Evolutionary conservation across 1,140 invertebrate genomes (phyloP), one percentile per base, ranked within the genome.

Genomic region (Rhyacophila brunnea): DNA sequence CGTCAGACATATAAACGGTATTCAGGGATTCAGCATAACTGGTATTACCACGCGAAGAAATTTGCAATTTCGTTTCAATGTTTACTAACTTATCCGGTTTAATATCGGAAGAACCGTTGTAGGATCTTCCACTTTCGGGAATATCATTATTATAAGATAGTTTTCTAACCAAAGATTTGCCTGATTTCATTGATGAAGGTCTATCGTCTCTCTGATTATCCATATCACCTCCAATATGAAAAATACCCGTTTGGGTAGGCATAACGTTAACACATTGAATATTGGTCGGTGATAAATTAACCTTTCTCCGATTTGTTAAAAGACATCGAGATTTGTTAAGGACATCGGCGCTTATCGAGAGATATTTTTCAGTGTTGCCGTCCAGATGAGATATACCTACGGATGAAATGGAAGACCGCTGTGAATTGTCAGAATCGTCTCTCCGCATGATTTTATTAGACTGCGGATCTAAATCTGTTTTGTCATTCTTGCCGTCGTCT

Each of bases 331-430:
- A 62, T 10, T 56, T 53, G 19, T 52, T 49, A 4, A 58, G 48
- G 40, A 62, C 44, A 19, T 52, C 47, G 10, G 58, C 46, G 51
- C 46, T 64, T 3, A 59, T 55, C n/a, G 49, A 50, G 17, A 64
- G 38, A 52, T 64, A 60, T 35, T 60, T 60, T 18, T 64, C 48
- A 23, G 38, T 51, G 34, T 44, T 57, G 69, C 66, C 14, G 60
- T 58, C 6, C 67, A 28, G 23, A 9, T 28, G 3, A 28, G 23
- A 28, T 28, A 38, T 18, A 35, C 38, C 42, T 15, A 23, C 23
- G 9, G 51, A 54, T 1, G 40, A 34, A 44, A 44, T 40, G n/a
- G n/a, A 18, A 5, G 42, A 44, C 11, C 32, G 38, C 14, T 54
- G 19, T 5, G 51, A 2, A 23, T 10, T 45, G 17, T 54, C 42